These are phyloP conservation scores for Standfussiana lucernea DNA, from an alignment of 2,888 invertebrate species.

Conservation along the genomic window DNA sequence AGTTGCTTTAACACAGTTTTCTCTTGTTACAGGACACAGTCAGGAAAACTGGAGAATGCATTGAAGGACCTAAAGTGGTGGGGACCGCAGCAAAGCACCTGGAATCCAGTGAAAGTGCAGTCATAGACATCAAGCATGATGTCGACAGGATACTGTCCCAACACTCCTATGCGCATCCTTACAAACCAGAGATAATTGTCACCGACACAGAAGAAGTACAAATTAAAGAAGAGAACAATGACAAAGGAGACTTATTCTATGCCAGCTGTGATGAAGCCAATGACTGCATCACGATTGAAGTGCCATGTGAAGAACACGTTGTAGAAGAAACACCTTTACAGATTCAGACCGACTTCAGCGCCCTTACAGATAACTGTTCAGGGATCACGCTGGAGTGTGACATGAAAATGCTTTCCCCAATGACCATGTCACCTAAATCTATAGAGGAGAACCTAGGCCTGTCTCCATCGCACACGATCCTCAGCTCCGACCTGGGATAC, in stretches of 20 bases:
- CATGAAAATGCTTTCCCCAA: conserved; percentile 87
- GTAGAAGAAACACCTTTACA: conserved; percentile 79
- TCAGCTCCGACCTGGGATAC: conserved; percentile 88
- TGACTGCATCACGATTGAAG: conserved; percentile 94
- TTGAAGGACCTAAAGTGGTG: conserved; percentile 94
- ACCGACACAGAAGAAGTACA: conserved; percentile 70
- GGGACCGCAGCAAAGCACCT: conserved; percentile 95
- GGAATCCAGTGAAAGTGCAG: conserved; percentile 94
- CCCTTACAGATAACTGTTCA: conserved; percentile 75
- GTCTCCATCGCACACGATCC: conserved; percentile 85
- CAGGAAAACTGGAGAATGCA: conserved; percentile 83
- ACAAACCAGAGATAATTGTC: conserved; percentile 75
- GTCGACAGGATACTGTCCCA: conserved; percentile 87
- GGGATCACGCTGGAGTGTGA: conserved; percentile 82
- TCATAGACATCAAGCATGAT: conserved; percentile 88
- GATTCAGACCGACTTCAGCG: conserved; percentile 79
- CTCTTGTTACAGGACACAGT: conserved; percentile 80
- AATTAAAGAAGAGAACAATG: conserved; percentile 81
- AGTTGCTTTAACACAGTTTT: conserved; percentile 4
- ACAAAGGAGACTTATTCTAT: conserved; percentile 92
- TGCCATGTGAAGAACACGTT: conserved; percentile 91
- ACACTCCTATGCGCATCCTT: conserved; percentile 90
- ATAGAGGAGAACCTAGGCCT: conserved; percentile 82
- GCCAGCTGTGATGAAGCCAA: conserved; percentile 93
- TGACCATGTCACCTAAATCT: conserved; percentile 83